A percentile compares a stretch with the other conserved stretches of the same genome.
Evolutionary conservation across 2,113 vertebrate genomes (phyloP).

Genomic region (Burhinus bistriatus): DNA sequence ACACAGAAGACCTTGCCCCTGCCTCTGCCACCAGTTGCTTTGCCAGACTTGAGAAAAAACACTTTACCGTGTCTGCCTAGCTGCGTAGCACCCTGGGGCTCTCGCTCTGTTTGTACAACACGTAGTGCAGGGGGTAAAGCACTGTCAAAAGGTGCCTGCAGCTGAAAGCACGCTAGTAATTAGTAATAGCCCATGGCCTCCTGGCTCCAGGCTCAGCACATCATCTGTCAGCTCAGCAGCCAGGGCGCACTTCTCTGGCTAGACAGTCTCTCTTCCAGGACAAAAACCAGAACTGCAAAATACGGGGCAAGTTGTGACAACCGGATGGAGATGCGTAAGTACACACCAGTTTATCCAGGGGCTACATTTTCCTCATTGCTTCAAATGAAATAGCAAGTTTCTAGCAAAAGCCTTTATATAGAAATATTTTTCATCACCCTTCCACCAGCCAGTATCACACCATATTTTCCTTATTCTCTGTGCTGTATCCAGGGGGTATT

Average conservation of each 20-base stretch:
- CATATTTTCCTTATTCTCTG: not conserved
- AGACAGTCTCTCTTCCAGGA: not conserved
- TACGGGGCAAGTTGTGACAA: accelerated
- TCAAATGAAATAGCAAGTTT: not conserved
- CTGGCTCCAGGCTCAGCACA: not conserved
- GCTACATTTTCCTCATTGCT: not conserved
- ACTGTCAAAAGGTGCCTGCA: not conserved
- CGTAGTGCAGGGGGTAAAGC: not conserved
- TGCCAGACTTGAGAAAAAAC: not conserved
- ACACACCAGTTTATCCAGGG: not conserved
- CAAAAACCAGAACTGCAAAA: not conserved
- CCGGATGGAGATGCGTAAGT: not conserved
- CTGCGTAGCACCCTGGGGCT: not conserved
- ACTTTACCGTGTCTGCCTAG: not conserved
- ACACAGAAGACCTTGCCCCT: not conserved
- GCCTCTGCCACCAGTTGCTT: not conserved
- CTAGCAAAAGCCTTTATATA: not conserved
- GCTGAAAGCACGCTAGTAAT: not conserved
- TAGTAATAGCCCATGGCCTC: not conserved
- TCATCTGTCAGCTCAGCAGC: not conserved
- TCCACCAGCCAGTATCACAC: not conserved
- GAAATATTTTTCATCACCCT: not conserved
- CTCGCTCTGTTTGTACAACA: not conserved
- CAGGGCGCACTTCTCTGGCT: not conserved
- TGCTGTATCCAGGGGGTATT: not conserved